Base-by-base conservation (phyloP, 2,113 vertebrate genomes). In the Peromyscus maniculatus region DNA sequence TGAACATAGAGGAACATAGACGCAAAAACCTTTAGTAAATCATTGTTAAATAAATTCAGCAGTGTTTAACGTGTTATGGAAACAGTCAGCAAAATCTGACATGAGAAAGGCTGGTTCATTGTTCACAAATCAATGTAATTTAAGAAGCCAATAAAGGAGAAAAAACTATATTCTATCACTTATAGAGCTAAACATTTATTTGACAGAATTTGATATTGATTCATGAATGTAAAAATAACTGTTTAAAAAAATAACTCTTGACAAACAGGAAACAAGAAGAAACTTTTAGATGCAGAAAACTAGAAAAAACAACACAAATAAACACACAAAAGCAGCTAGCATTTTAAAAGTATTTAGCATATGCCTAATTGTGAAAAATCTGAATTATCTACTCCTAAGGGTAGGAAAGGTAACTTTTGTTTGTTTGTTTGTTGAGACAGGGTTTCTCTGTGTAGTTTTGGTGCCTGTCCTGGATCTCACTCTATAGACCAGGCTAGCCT, bases 151-250 rank as follows among this genome's bases (percentile, higher is more conserved):
- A 21, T 74, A 71, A 69, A 52, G 26, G 64, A 90, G 28, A 91
- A 96, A 96, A 97, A 64, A 55, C 24, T 57, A 43, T 28, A 26
- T 92, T n/a, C 26, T 77, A 36, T 0, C 55, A 75, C 83, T 71
- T 94, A 69, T 78, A 83, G 7, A 91, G 33, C 17, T 33, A 74
- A 95, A 12, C 5, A 74, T 62, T 88, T 89, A 71, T 36, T 71
- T 69, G 31, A 87, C 31, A 96, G 57, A 90, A 90, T 66, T 89
- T 1, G 67, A 33, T 13, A 94, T 79, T 15, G 15, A 52, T 79
- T 83, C 17, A 74, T 95, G 75, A 83, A 59, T 59, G 10, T 12
- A 59, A 39, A 83, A n/a, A 24, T n/a, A 39, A 39, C 26, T 93
- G 74, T 95, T 87, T 36, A 5, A 36, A 57, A 82, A 31, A 43